These are phyloP conservation scores for Agrenia bidenticulata DNA, from an alignment of 2,888 invertebrate genomes.

Conservation along the genomic window DNA sequence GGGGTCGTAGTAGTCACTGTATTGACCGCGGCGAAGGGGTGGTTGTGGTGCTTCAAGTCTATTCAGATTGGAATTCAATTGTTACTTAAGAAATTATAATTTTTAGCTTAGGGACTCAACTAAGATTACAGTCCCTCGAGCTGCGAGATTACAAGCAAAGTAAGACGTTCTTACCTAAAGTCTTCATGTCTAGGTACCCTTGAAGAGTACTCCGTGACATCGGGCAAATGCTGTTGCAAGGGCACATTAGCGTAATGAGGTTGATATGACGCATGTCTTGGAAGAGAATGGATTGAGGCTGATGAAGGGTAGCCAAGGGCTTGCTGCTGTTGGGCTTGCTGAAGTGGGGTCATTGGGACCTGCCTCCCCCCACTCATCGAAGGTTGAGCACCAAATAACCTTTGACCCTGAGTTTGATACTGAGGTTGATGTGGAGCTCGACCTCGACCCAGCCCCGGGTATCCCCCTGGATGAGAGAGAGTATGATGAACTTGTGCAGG, in stretches of 20 bases:
- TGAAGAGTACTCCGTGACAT: slow-evolving; percentile 50
- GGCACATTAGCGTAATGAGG: slow-evolving; percentile 49
- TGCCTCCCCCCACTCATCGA: slow-evolving; percentile 18
- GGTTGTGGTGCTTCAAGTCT: slow-evolving; percentile 51
- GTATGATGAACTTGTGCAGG: slow-evolving; percentile 39
- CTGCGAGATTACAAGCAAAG: too few species aligned
- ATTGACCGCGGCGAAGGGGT: slow-evolving; percentile 49
- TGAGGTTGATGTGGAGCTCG: slow-evolving; percentile 34
- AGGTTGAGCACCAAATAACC: slow-evolving; percentile 44
- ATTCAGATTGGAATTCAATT: not conserved
- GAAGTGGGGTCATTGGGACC: slow-evolving; percentile 41
- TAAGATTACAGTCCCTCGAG: too few species aligned
- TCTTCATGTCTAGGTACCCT: slow-evolving; percentile 49
- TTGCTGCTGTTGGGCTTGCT: slow-evolving; percentile 60
- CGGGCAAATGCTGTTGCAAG: slow-evolving; percentile 49
- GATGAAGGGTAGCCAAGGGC: slow-evolving; percentile 12
- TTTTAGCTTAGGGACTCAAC: too few species aligned
- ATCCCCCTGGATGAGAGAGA: slow-evolving; percentile 28
- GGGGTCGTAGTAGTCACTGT: slow-evolving; percentile 49
- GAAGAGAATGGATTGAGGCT: slow-evolving; percentile 52
- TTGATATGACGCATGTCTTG: slow-evolving; percentile 51
- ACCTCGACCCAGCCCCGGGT: slow-evolving; percentile 41
- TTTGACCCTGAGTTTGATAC: slow-evolving; percentile 40
- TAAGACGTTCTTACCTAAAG: slow-evolving; percentile 49
- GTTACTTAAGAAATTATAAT: too few species aligned